Base-by-base conservation (phyloP, 2,888 invertebrate genomes). In the Clepsis dumicolana region DNA sequence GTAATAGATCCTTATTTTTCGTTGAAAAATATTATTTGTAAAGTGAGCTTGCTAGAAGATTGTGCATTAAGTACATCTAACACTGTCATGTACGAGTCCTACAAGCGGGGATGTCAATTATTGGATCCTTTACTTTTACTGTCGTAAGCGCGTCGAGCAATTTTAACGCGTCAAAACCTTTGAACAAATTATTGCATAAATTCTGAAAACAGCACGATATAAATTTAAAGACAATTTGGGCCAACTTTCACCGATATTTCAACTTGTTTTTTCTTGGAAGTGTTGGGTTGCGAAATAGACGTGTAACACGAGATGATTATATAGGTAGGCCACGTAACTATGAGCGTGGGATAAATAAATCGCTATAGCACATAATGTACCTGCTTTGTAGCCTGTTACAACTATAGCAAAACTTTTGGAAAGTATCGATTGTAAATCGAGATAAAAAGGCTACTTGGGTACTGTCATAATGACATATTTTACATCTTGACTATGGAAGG, bases 221-320 rank as follows among this genome's bases (percentile, higher is more conserved):
- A 24, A 53, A 18, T 27, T 35, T 29, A 48, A 50, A 2, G 14
- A 21, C 7, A 24, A 8, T 54, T 48, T 4, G n/a, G n/a, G 35
- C 18, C 44, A 48, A 56, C 66, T 67, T 67, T 66, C 62, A 61
- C 60, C 41, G 41, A 53, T 54, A 32, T 18, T 53, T 27, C 24
- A 24, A 10, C 35, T 54, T 61, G 52, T 61, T 67, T 61, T 61
- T 32, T 16, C 21, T 35, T 18, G 8, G 24, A 54, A 35, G n/a
- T 35, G 54, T 35, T 54, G n/a, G n/a, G 60, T 66, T 67, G 62
- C 62, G 62, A 67, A 67, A 67, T 14, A 16, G 24, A 35, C 27
- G 16, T 25, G 56, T 24, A 57, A 44, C 29, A 52, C 61, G 59
- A 54, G 61, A 59, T 59, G 16, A 66, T 59, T 60, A 66, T 18